Base-by-base conservation (phyloP, 2,797 vertebrate genomes). In the Gadopsis bispinosus region DNA sequence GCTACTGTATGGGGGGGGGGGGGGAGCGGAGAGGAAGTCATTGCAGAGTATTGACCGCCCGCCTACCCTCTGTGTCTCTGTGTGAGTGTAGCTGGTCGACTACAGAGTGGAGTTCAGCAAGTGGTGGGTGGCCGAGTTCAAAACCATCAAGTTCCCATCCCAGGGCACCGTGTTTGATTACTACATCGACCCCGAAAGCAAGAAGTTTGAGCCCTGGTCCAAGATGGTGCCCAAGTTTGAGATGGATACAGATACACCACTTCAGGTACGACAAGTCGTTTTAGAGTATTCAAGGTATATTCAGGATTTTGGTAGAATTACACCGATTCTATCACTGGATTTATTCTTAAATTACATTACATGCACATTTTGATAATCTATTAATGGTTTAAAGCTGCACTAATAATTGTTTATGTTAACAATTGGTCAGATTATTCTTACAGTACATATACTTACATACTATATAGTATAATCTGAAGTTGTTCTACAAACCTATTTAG, bases 71-170 rank as follows among this genome's bases (percentile, higher is more conserved):
- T 78, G 66, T 86, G 67, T 90, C 35, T 85, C 68, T 88, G 69
- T 81, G 72, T 87, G 85, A 67, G 41, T 79, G 10, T 87, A 99
- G 98, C 94, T 98, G 20, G 88, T 97, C 58, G 97, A 99, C 92
- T 96, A 97, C 94, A 95, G 96, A 93, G 93, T 95, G 83, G 97
- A 99, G 89, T 99, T 99, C 94, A 99, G 98, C 93, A 99, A 97
- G 86, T 99, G 98, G 98, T 99, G 98, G 98, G 92, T 97, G 83
- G 88, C 95, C 0, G 95, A 98, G 91, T 99, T 99, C 94, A 99
- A 97, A 94, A 96, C 95, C 11, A 92, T 99, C 92, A 99, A 98
- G 95, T 99, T 99, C 87, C 98, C 98, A 2, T 96, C 97, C 66
- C 97, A 98, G 68, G 97, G 97, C 81, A 99, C 97, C 0, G 92